Evolutionary conservation across 2,797 vertebrate genomes (phyloP).

Genomic region (Phaenicophaeus curvirostris): DNA sequence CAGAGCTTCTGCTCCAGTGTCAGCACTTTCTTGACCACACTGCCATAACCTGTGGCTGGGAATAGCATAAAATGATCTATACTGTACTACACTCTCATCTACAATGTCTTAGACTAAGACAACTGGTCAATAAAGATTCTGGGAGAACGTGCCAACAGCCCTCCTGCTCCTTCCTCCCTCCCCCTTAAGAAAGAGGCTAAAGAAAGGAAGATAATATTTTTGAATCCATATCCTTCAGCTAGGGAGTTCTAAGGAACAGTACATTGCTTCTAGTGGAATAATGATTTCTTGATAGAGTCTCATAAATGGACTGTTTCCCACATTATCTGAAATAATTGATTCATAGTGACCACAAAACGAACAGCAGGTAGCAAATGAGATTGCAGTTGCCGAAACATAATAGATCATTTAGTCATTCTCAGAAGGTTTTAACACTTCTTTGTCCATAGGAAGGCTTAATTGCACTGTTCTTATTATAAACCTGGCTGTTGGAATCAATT

Average conservation of each 20-base stretch:
- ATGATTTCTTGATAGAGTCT: constrained; percentile 43
- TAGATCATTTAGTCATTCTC: constrained; percentile 44
- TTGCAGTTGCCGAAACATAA: constrained; percentile 44
- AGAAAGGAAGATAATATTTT: neutral
- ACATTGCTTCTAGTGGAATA: neutral
- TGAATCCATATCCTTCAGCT: neutral
- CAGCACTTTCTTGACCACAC: rapidly evolving
- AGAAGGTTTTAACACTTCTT: constrained; percentile 11
- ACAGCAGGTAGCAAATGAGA: constrained; percentile 62
- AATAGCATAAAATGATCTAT: too few relatives aligned
- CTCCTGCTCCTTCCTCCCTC: neutral
- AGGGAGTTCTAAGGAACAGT: neutral
- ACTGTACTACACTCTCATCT: neutral
- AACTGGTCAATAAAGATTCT: neutral
- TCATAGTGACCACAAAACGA: constrained; percentile 13
- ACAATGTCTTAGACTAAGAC: too few relatives aligned
- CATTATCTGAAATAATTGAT: constrained; percentile 56
- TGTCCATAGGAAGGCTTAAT: neutral
- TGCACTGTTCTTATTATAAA: neutral
- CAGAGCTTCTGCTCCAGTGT: neutral
- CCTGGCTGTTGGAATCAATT: neutral
- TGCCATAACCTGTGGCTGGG: neutral
- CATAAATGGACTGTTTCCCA: constrained; percentile 33
- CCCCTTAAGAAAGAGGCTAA: neutral
- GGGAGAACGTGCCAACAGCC: neutral